phyloP scores from a whole-genome alignment of 1,140 invertebrate genomes.

The Pogonomyrmex californicus region DNA sequence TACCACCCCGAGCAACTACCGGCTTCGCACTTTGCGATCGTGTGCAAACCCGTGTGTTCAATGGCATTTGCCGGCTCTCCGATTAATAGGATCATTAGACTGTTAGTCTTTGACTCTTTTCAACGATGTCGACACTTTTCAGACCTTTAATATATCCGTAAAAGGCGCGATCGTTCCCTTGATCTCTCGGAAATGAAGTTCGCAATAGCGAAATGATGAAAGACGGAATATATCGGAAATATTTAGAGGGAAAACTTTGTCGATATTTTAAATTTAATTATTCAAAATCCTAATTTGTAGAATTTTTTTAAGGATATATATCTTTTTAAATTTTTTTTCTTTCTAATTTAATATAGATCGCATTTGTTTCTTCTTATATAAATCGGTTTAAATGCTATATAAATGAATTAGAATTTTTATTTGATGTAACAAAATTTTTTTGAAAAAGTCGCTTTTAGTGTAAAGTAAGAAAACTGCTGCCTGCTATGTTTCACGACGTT shows the following conservation, averaged over 20 bases:
- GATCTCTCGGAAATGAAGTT: neutral
- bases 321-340: neutral
- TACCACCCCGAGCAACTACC: constrained; percentile 17
- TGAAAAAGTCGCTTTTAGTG: neutral
- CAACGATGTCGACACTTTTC: neutral
- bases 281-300: neutral
- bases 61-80: constrained; percentile 1
- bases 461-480: neutral
- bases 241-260: neutral
- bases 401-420: neutral
- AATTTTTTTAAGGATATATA: neutral
- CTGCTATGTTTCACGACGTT: neutral
- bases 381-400: neutral
- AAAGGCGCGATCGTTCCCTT: neutral
- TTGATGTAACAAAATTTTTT: neutral
- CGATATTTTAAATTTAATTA: neutral
- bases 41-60: neutral
- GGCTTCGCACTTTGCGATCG: neutral
- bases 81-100: constrained; percentile 11
- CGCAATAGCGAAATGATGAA: neutral
- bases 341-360: neutral
- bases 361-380: neutral
- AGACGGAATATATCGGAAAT: no score
- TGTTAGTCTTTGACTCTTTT: neutral
- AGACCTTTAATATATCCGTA: neutral